Conservation (phyloP, 2,113 vertebrate genomes). For the Hystrix brachyura region DNA sequence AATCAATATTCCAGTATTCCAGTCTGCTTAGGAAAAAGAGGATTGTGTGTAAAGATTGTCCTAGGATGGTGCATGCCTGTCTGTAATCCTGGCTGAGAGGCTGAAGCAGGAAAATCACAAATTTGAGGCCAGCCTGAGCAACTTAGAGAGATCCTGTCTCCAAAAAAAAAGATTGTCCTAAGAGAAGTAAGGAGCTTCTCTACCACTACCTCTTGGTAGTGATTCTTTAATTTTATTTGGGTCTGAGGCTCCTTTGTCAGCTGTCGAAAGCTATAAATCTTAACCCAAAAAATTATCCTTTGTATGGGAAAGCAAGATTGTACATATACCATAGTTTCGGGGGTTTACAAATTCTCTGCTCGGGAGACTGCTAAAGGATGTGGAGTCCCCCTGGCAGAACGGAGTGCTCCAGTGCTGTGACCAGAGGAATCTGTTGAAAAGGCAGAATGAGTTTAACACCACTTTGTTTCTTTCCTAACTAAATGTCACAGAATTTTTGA, state of each 20-base stretch:
- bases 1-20: neutral
- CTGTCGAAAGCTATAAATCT: neutral
- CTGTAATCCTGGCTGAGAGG: neutral
- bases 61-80: neutral
- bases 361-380: neutral
- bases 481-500: neutral
- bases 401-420: neutral
- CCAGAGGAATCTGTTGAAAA: neutral
- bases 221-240: constrained; percentile 6
- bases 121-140: neutral
- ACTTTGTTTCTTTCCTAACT: constrained; percentile 17
- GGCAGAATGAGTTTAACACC: neutral
- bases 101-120: neutral
- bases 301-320: neutral
- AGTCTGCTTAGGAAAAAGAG: neutral
- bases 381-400: neutral
- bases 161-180: neutral
- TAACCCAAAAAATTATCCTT: neutral
- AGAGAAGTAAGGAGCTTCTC: constrained; percentile 23
- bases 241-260: neutral
- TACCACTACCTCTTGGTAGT: neutral
- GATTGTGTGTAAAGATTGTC: constrained; percentile 35
- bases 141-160: neutral
- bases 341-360: neutral
- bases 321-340: neutral